Base-by-base conservation (phyloP, 2,888 invertebrate genomes). In the Microctonus brassicae region DNA sequence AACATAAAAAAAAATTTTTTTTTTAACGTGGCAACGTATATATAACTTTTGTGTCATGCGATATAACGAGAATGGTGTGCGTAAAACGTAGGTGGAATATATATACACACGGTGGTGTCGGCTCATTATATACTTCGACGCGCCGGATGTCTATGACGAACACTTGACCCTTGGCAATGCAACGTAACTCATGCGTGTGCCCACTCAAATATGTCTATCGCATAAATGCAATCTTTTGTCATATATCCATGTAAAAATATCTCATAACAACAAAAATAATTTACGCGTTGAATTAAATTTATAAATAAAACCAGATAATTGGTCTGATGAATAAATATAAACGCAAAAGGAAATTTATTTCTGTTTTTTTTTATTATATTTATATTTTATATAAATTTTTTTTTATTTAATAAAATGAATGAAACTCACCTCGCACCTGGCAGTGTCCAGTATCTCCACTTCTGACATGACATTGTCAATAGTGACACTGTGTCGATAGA, bases 371-470 rank as follows among this genome's bases (percentile, higher is more conserved):
- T 53, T 65, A 53, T n/a, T n/a, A n/a, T n/a, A n/a, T 65, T n/a
- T n/a, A n/a, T n/a, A n/a, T n/a, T n/a, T n/a, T n/a, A n/a, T n/a
- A n/a, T n/a, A n/a, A n/a, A n/a, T 22, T 71, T 71, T 20, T 33
- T 39, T 47, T 20, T 47, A n/a, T 62, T 52, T 55, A 13, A 29
- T 60, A 20, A 33, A 42, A 47, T 60, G 33, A 26, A 34, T 34
- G 67, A 34, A 63, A 90, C 93, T 92, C 90, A 94, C 94, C 90
- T 92, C 92, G 89, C 93, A 94, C 89, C 93, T 93, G 80, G 94
- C 94, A 80, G 93, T 94, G 89, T 94, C 94, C 88, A 93, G 89
- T 88, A 93, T 94, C 90, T 94, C 94, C 81, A 94, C 92, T 89
- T 94, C 94, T 75, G 93, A 93, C 78, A 92, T 91, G 77, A 92